Conservation (phyloP, 2,888 invertebrate species). For the Chydorus sphaericus region DNA sequence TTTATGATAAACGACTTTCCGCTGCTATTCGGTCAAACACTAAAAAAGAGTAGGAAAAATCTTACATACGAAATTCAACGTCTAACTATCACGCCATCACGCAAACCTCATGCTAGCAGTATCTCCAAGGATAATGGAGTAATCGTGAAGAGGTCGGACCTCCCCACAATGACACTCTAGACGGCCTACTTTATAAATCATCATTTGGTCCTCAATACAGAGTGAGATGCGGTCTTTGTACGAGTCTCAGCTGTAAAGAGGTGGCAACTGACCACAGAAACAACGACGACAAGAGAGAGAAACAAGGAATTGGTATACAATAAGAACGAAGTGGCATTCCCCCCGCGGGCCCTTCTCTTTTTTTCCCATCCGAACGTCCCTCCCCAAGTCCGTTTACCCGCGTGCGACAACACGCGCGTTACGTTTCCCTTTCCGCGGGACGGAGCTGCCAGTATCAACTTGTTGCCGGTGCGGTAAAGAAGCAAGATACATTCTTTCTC, state of each 20-base stretch:
- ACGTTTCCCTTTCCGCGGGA: neutral
- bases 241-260: neutral
- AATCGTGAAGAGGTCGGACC: slow-evolving; percentile 1
- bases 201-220: no score
- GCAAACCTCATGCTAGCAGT: neutral
- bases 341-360: no score
- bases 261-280: slow-evolving; percentile 5
- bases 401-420: slow-evolving; percentile 4
- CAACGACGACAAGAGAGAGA: neutral
- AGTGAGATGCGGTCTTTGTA: no score
- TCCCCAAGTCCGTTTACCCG: slow-evolving; percentile 5
- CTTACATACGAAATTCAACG: neutral
- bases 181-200: no score
- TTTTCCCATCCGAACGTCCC: no score
- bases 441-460: neutral
- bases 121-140: neutral
- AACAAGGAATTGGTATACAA: neutral
- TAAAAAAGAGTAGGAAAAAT: neutral
- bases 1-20: no score
- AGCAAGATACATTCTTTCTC: no score
- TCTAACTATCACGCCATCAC: neutral
- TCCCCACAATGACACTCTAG: neutral
- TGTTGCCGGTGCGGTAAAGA: slow-evolving; percentile 8
- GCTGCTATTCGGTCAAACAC: no score
- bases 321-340: slow-evolving; percentile 3